Evolutionary conservation across 2,113 vertebrate genomes (phyloP).

Genomic region (Crotalus helleri): DNA sequence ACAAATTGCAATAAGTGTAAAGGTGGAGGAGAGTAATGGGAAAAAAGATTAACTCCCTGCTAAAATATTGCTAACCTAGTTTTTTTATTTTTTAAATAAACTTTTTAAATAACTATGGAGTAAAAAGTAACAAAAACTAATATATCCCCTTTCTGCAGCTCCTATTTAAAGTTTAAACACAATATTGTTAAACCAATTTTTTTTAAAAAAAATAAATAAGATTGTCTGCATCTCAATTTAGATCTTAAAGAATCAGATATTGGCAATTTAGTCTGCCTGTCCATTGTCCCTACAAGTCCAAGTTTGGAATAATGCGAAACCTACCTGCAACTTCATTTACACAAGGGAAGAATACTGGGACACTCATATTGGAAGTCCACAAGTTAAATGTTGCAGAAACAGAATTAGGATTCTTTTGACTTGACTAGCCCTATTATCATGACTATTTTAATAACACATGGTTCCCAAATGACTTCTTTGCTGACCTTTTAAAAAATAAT

Average conservation of each 20-base stretch:
- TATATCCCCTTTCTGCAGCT: background rate
- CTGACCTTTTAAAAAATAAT: background rate
- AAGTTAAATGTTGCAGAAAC: background rate
- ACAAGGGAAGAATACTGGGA: too few species aligned
- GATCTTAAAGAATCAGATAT: background rate
- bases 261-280: background rate
- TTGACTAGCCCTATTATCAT: fast-evolving
- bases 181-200: background rate
- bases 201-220: background rate
- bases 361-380: background rate
- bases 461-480: background rate
- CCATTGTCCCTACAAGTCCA: background rate
- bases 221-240: background rate
- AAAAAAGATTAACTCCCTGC: background rate
- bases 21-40: background rate
- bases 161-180: background rate
- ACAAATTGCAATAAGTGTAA: background rate
- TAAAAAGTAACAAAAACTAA: background rate
- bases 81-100: background rate
- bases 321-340: background rate
- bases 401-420: background rate
- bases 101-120: background rate
- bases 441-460: background rate
- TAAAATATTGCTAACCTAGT: background rate
- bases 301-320: background rate